Evolutionary conservation across 2,113 vertebrate species (phyloP), one percentile per base, ranked within the genome.

Genomic region (Onychorhynchus coronatus): DNA sequence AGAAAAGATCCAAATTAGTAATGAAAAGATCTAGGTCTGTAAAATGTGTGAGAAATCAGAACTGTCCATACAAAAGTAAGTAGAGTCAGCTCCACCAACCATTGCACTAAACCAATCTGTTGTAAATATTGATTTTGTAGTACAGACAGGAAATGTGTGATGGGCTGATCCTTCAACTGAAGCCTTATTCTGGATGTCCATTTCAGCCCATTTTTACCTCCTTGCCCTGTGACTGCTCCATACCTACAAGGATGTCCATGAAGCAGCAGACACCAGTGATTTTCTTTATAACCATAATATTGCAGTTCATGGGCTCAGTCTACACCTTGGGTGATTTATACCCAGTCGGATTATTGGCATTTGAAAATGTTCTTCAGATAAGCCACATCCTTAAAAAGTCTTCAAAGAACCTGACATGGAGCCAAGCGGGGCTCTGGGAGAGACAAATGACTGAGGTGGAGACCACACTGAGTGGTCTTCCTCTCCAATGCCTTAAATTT

Each of bases 241-340:
- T 59, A 49, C 23, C 61, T 56, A 62, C 0, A 0, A 86, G 72
- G 42, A 78, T 6, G 42, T 41, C 50, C 50, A 20, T 0, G 0
- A 35, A 47, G 39, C 75, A n/a, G n/a, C n/a, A 77, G 59, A 62
- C 47, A 55, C 50, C 4, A 28, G 11, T 5, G 2, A 68, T 86
- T 58, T 56, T 39, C 75, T 85, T 35, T 41, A 15, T 12, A 81
- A 77, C 21, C 68, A 23, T 22, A 70, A 49, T 23, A 68, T 23
- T 90, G 20, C 11, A 14, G 71, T 93, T 71, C 85, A 53, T 0
- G 1, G 67, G 58, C 63, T 90, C 59, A 76, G 39, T 41, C 33
- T 74, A n/a, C 0, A 0, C 44, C 41, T 79, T 71, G 67, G 56
- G 44, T 88, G 76, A 83, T 83, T 95, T 91, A 86, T 16, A 70